Evolutionary conservation across 2,797 vertebrate species (phyloP).

Genomic region (Graptemys geographica): DNA sequence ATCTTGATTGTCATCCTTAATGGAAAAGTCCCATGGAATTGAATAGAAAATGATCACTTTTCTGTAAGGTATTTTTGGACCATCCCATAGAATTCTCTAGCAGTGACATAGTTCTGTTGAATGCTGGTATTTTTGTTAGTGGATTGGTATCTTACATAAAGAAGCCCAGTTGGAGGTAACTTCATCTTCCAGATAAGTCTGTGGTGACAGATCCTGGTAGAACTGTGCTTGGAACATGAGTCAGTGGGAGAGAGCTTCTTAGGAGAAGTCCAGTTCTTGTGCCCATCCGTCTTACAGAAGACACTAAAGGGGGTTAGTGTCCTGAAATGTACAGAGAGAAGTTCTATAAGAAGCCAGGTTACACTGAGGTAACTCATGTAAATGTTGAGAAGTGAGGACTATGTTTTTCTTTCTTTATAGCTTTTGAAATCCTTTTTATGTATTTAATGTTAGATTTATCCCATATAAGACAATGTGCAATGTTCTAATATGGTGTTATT

Average conservation of each 20-base stretch:
- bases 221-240: neutral
- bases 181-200: neutral
- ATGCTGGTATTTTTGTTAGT: neutral
- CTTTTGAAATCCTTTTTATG: too few relatives aligned
- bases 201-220: neutral
- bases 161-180: neutral
- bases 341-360: neutral
- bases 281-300: neutral
- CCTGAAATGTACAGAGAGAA: neutral
- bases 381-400: neutral
- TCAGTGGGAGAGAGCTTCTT: too few relatives aligned
- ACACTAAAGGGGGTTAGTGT: neutral
- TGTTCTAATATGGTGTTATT: too few relatives aligned
- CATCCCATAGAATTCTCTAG: neutral
- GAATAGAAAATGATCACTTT: neutral
- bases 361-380: neutral
- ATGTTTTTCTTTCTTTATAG: too few relatives aligned
- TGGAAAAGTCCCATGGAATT: neutral
- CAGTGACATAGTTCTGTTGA: neutral
- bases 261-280: neutral
- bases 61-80: fast-evolving
- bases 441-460: too few relatives aligned
- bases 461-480: too few relatives aligned
- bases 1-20: fast-evolving
- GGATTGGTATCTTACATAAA: neutral